A percentile compares a stretch with the other conserved stretches of the same genome.
Evolutionary conservation across 2,113 vertebrate species (phyloP).

Genomic region (Microtus richardsoni): DNA sequence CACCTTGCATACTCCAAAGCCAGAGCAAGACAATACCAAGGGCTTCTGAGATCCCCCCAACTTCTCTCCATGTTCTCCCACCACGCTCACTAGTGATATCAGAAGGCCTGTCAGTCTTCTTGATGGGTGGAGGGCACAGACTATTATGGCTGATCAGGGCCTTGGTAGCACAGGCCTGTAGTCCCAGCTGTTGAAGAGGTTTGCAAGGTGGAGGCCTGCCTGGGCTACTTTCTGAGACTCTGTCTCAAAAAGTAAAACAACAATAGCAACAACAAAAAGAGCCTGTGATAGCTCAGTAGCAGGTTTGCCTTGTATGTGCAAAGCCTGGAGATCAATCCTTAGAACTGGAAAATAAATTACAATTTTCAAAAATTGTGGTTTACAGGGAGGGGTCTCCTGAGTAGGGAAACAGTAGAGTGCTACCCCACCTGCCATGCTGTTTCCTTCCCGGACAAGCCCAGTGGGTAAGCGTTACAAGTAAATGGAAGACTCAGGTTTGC

Average conservation of each 20-base stretch:
- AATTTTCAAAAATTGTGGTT: not conserved
- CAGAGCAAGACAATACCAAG: not conserved
- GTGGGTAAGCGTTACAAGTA: not conserved
- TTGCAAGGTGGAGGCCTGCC: not conserved
- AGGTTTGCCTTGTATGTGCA: not conserved
- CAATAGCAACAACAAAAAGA: not conserved
- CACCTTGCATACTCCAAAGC: not conserved
- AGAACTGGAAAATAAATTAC: not conserved
- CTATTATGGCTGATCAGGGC: not conserved
- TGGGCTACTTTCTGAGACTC: not conserved
- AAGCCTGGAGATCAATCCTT: not conserved
- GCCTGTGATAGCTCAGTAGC: not conserved
- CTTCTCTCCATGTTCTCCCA: not conserved
- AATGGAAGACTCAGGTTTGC: constrained; percentile 18
- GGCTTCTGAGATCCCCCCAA: not conserved
- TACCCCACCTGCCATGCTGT: not conserved
- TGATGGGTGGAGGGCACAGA: fast-evolving
- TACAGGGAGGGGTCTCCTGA: not conserved
- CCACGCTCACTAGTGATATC: not conserved
- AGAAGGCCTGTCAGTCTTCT: not conserved
- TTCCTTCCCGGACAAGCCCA: not conserved
- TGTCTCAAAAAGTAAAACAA: not conserved
- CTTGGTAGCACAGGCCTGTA: not conserved
- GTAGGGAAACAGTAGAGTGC: not conserved
- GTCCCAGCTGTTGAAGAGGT: not conserved